Conservation (phyloP, 23 tunicate species). For the Styela plicata region DNA sequence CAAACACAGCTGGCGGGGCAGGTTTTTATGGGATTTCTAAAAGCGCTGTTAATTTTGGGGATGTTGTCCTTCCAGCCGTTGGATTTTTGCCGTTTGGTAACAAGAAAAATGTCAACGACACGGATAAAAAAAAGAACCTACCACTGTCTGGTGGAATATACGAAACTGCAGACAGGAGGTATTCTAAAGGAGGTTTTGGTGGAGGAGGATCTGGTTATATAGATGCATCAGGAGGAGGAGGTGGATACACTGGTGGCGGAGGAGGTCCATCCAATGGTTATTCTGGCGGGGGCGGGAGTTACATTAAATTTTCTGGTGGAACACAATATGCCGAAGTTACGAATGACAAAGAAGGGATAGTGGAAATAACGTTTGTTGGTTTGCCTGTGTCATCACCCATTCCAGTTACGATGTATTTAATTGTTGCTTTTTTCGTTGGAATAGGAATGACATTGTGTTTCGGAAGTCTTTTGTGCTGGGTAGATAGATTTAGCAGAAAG, state of each 20-base stretch:
- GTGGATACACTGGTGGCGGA: slow-evolving; percentile 97
- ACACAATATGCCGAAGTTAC: slow-evolving; percentile 56
- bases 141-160: slow-evolving; percentile 74
- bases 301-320: slow-evolving; percentile 72
- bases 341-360: slow-evolving; percentile 60
- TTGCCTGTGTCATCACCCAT: slow-evolving; percentile 53
- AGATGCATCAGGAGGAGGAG: slow-evolving; percentile 86
- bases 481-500: not conserved
- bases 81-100: slow-evolving; percentile 50
- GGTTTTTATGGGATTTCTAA: slow-evolving; percentile 63
- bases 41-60: slow-evolving; percentile 23
- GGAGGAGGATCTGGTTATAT: slow-evolving; percentile 87
- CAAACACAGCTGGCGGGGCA: slow-evolving; percentile 93
- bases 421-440: slow-evolving; percentile 52
- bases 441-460: slow-evolving; percentile 39
- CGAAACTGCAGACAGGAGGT: slow-evolving; percentile 22
- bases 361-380: slow-evolving; percentile 67
- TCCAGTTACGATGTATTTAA: slow-evolving; percentile 62
- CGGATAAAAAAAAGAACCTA: not conserved
- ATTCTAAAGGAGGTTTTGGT: slow-evolving; percentile 96
- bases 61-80: slow-evolving; percentile 43
- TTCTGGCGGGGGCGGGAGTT: slow-evolving; percentile 97
- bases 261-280: slow-evolving; percentile 82
- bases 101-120: not conserved
- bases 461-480: slow-evolving; percentile 34